Percentiles rank a stretch among this genome's conserved stretches.
Conservation (phyloP, 2,113 vertebrate genomes). For the Ameiurus melas region DNA sequence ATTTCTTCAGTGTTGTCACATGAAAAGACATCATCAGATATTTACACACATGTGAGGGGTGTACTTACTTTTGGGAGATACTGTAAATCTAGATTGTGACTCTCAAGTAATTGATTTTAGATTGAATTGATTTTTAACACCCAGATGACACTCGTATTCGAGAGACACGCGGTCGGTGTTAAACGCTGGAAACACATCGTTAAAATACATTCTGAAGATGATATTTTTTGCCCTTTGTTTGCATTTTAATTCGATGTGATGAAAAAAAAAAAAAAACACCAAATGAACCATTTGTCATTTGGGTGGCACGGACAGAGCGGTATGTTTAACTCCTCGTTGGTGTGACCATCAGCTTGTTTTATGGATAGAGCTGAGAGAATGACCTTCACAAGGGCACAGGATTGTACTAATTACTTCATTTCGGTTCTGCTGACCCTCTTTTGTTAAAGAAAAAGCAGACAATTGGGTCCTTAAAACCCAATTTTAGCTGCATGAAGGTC, state of each 20-base stretch:
- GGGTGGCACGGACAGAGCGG: background rate
- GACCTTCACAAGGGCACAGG: slow-evolving; percentile 46
- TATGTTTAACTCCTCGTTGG: background rate
- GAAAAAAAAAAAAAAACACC: no score
- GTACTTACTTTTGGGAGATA: no score
- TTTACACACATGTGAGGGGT: no score
- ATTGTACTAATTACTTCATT: slow-evolving; percentile 49
- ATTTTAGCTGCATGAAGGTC: slow-evolving; percentile 57
- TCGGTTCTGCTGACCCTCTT: slow-evolving; percentile 48
- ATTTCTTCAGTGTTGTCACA: no score
- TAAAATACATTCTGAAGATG: background rate
- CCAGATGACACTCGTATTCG: slow-evolving; percentile 10
- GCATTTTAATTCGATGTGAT: background rate
- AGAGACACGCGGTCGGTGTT: slow-evolving; percentile 23
- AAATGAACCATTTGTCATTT: background rate
- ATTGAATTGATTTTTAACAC: slow-evolving; percentile 44
- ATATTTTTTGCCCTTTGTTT: background rate
- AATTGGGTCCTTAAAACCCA: slow-evolving; percentile 50
- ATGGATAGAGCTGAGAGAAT: background rate
- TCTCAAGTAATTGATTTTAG: slow-evolving; percentile 11
- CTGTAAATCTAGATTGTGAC: background rate
- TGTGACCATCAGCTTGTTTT: slow-evolving; percentile 9
- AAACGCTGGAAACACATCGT: background rate
- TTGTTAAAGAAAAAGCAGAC: slow-evolving; percentile 44
- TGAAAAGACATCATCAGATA: no score